Percentiles rank a stretch among this genome's conserved stretches.
Evolutionary conservation across 2,888 invertebrate species (phyloP).

Genomic region (Choreutis nemorana): DNA sequence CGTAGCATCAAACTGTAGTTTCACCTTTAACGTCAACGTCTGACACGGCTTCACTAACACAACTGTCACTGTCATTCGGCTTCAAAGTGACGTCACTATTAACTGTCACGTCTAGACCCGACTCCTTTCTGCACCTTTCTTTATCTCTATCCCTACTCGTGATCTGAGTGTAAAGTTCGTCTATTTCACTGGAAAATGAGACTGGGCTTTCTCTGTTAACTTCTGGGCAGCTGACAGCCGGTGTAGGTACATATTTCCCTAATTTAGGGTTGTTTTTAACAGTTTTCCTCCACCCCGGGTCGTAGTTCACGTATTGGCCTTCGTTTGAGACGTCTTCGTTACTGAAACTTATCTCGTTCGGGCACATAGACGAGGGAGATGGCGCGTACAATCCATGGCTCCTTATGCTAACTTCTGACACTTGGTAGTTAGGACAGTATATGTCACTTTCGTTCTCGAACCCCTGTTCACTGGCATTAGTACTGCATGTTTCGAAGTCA

Average conservation of each 20-base stretch:
- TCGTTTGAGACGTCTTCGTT: conserved; percentile 59
- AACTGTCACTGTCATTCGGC: conserved; percentile 53
- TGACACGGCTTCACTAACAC: conserved; percentile 54
- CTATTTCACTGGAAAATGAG: conserved; percentile 66
- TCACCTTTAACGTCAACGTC: conserved; percentile 44
- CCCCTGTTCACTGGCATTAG: conserved; percentile 53
- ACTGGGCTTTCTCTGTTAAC: conserved; percentile 52
- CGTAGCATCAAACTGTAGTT: conserved; percentile 35
- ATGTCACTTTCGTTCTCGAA: conserved; percentile 69
- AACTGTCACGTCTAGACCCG: conserved; percentile 40
- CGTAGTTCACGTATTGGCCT: conserved; percentile 65
- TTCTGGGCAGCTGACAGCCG: conserved; percentile 52
- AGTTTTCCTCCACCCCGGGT: conserved; percentile 60
- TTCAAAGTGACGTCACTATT: conserved; percentile 54
- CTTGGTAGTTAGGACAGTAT: conserved; percentile 67
- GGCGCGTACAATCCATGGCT: conserved; percentile 71
- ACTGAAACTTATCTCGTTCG: conserved; percentile 57
- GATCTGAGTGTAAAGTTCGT: conserved; percentile 76
- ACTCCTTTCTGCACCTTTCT: conserved; percentile 32
- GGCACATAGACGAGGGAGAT: conserved; percentile 63
- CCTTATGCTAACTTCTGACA: conserved; percentile 71
- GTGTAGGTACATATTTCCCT: conserved; percentile 48
- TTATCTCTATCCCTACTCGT: conserved; percentile 51
- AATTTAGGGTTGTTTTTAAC: conserved; percentile 47
- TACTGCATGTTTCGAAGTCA: conserved; percentile 55